A percentile compares a stretch with the other conserved stretches of the same genome.
These are phyloP conservation scores for Uropetala carovei DNA, from an alignment of 2,888 invertebrate genomes.

Conservation along the genomic window DNA sequence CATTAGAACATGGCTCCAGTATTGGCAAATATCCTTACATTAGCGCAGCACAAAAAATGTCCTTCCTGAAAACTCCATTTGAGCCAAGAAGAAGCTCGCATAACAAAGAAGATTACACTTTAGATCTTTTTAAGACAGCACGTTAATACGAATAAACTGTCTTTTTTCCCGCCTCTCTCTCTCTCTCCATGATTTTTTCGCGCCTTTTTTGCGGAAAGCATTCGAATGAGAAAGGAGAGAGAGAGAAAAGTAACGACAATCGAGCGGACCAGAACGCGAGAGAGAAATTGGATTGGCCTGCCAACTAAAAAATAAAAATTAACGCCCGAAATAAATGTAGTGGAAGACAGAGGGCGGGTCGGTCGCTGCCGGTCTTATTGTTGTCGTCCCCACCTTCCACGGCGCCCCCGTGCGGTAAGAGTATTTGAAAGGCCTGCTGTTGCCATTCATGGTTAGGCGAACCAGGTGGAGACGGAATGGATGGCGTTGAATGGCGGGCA, in stretches of 20 bases:
- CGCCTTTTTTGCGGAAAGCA: background rate
- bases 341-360: background rate
- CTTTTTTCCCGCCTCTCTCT: too few relatives aligned
- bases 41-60: too few relatives aligned
- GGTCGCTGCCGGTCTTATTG: background rate
- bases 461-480: background rate
- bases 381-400: background rate
- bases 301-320: background rate
- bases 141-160: too few relatives aligned
- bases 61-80: too few relatives aligned
- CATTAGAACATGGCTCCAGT: too few relatives aligned
- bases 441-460: conserved; percentile 8
- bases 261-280: background rate
- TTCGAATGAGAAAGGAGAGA: background rate
- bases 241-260: background rate
- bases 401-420: too few relatives aligned
- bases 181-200: background rate
- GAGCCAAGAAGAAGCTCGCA: too few relatives aligned
- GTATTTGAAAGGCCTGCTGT: background rate
- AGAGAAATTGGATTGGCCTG: background rate
- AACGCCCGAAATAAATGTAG: background rate
- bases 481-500: background rate
- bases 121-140: too few relatives aligned
- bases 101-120: too few relatives aligned
- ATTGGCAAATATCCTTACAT: too few relatives aligned